Evolutionary conservation across 1,140 invertebrate genomes (phyloP), one percentile per base, ranked within the genome.

Genomic region (Brachionus angularis): DNA sequence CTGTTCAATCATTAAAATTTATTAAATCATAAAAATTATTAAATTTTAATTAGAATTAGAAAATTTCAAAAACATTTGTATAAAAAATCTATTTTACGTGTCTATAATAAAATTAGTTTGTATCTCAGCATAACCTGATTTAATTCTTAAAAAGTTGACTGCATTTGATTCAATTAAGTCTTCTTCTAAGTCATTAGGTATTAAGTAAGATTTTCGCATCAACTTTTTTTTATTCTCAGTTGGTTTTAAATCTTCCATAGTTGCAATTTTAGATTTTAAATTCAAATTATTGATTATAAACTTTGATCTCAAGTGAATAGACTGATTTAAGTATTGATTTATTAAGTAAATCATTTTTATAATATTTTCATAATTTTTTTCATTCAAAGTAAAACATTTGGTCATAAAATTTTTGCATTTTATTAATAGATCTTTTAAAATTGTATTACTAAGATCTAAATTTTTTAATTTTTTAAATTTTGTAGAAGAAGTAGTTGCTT

Each of bases 391-490:
- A 58, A 58, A 58, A 39, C 18, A 4, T 16, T 39, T 58, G 5
- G 33, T 18, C 21, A 36, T 18, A 58, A 58, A 58, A 58, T 58
- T 58, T 39, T 58, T 58, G 18, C 33, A 39, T 23, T 39, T 58
- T 55, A 55, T 18, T n/a, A 55, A 55, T 10, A 55, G 31, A 21
- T 55, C 52, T 55, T 18, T 55, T 16, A 55, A 33, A 16, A 21
- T 31, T 21, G 31, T 10, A 33, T 21, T 55, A 10, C 27, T 33
- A 8, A 33, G 27, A 5, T 33, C 16, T 31, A 55, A 12, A 39
- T 39, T 18, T 42, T 27, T 58, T 3, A 55, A 31, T 33, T 58
- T 58, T 58, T 58, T 58, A 21, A 58, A 58, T 39, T 58, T 58
- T 5, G 31, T 31, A 1, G 52, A 31, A 8, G 27, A 12, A 55